Conservation (phyloP, 2,113 vertebrate genomes). For the Neotoma lepida region DNA sequence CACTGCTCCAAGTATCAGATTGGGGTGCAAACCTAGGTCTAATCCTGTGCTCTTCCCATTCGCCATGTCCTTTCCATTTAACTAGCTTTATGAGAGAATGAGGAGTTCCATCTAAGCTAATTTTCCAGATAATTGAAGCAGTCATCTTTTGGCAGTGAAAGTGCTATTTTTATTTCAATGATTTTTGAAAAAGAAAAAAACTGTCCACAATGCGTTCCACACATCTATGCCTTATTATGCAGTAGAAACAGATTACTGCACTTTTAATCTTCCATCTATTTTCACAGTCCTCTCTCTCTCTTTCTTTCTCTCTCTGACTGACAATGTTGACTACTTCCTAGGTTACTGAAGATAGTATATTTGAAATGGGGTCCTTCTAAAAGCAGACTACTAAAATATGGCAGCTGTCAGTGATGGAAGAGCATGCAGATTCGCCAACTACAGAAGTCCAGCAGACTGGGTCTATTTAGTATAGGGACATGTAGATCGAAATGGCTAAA, state of each 20-base stretch:
- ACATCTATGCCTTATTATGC: conserved; percentile 62
- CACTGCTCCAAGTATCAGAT: neutral
- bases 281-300: conserved; percentile 60
- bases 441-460: neutral
- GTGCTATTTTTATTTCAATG: conserved; percentile 71
- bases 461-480: neutral
- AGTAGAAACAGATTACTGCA: conserved; percentile 65
- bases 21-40: conserved; percentile 16
- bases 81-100: conserved; percentile 9
- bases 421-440: neutral
- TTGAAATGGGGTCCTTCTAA: conserved; percentile 43
- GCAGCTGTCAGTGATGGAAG: conserved; percentile 28
- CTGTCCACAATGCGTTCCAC: conserved; percentile 54
- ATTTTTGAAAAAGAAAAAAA: conserved; percentile 72
- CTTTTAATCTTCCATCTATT: conserved; percentile 69
- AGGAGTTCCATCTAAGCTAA: conserved; percentile 43
- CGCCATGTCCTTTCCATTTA: conserved; percentile 38
- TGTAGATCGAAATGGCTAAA: neutral
- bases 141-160: conserved; percentile 41
- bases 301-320: conserved; percentile 15
- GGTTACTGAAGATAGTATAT: conserved; percentile 61
- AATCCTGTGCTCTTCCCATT: conserved; percentile 22
- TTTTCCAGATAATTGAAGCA: conserved; percentile 73
- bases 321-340: conserved; percentile 5
- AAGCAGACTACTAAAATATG: conserved; percentile 51